phyloP scores from a whole-genome alignment of 2,888 invertebrate genomes.

The Chrysolina haemoptera region DNA sequence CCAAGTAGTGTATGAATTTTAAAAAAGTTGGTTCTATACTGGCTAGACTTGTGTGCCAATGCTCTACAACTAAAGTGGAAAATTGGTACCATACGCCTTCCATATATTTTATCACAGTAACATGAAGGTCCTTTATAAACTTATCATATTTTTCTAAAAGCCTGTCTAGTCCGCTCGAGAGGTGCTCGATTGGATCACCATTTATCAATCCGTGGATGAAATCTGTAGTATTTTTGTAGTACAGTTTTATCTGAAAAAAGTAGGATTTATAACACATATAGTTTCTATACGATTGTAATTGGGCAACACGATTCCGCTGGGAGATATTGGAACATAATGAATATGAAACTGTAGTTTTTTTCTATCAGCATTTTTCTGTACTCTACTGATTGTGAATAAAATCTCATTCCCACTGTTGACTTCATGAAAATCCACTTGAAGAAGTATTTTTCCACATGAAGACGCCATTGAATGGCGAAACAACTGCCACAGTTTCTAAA shows the following conservation, averaged over 20 bases:
- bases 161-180: conserved; percentile 79
- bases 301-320: too few species aligned
- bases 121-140: conserved; percentile 84
- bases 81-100: conserved; percentile 83
- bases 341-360: too few species aligned
- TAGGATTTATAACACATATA: background rate
- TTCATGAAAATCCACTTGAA: too few species aligned
- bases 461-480: too few species aligned
- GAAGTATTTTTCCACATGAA: too few species aligned
- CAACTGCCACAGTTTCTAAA: too few species aligned
- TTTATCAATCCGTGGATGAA: conserved; percentile 80
- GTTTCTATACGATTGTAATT: too few species aligned
- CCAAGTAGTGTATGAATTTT: conserved; percentile 82
- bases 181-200: conserved; percentile 82
- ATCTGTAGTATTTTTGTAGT: conserved; percentile 80
- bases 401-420: too few species aligned
- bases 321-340: too few species aligned
- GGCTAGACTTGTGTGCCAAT: conserved; percentile 82
- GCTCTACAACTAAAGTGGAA: conserved; percentile 75
- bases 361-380: too few species aligned
- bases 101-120: conserved; percentile 79
- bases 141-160: conserved; percentile 84
- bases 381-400: too few species aligned
- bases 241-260: conserved; percentile 73
- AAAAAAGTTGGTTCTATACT: conserved; percentile 86